A percentile compares a stretch with the other conserved stretches of the same genome.
phyloP scores from a whole-genome alignment of 1,140 invertebrate species.

The Cotesia glomerata region DNA sequence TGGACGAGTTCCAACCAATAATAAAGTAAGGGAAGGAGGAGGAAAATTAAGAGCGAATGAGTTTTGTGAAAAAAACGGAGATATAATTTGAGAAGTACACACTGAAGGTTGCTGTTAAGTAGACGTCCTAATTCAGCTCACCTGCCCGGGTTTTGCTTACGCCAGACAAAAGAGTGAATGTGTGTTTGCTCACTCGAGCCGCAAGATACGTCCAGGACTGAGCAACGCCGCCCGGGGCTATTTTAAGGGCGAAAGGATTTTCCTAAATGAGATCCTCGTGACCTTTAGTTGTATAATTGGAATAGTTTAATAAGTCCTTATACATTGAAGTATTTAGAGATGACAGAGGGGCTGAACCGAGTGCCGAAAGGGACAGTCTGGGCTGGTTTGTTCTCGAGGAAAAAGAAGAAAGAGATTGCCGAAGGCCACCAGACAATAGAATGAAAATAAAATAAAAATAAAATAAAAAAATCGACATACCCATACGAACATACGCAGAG shows the following conservation, averaged over 20 bases:
- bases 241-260: background rate
- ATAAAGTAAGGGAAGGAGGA: constrained; percentile 14
- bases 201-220: background rate
- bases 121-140: too few relatives aligned
- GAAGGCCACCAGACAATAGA: background rate
- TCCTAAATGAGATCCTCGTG: background rate
- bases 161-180: too few relatives aligned
- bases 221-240: background rate
- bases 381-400: too few relatives aligned
- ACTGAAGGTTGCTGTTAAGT: background rate
- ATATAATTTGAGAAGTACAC: too few relatives aligned
- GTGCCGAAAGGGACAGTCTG: constrained; percentile 4
- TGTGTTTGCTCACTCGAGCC: background rate
- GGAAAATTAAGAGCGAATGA: background rate
- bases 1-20: constrained; percentile 41
- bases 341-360: background rate
- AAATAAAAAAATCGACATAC: too few relatives aligned
- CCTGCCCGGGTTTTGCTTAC: too few relatives aligned
- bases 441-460: too few relatives aligned
- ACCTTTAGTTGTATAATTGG: constrained; percentile 19
- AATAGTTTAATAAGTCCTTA: constrained; percentile 34
- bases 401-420: background rate
- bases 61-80: too few relatives aligned
- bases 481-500: background rate
- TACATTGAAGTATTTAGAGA: constrained; percentile 10